Evolutionary conservation across 2,113 vertebrate genomes (phyloP).

Genomic region (Coregonus clupeaformis): DNA sequence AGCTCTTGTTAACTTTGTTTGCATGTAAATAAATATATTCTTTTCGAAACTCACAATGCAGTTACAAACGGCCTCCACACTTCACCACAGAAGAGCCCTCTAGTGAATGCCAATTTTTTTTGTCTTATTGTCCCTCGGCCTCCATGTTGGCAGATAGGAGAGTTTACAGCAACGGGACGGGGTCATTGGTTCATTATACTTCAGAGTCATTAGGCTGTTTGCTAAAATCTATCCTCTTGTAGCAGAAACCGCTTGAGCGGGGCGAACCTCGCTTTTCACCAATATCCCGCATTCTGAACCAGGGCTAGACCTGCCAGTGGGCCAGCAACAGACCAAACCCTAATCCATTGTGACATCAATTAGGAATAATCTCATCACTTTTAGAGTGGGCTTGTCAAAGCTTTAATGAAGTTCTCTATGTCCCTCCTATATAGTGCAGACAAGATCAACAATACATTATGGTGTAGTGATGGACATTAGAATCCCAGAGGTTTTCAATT

Average conservation of each 20-base stretch:
- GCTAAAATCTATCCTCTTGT: slow-evolving; percentile 81
- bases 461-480: slow-evolving; percentile 80
- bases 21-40: slow-evolving; percentile 46
- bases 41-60: slow-evolving; percentile 35
- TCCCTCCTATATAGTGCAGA: slow-evolving; percentile 66
- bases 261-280: slow-evolving; percentile 80
- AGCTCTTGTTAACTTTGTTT: slow-evolving; percentile 46
- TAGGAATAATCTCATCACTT: slow-evolving; percentile 94
- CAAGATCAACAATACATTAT: slow-evolving; percentile 80
- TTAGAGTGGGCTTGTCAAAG: slow-evolving; percentile 87
- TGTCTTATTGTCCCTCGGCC: slow-evolving; percentile 27
- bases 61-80: slow-evolving; percentile 38
- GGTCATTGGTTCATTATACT: slow-evolving; percentile 87
- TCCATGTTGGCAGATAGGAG: slow-evolving; percentile 54
- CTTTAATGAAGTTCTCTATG: slow-evolving; percentile 88
- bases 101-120: slow-evolving; percentile 40
- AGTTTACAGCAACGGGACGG: slow-evolving; percentile 79
- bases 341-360: slow-evolving; percentile 94
- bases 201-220: slow-evolving; percentile 81
- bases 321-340: slow-evolving; percentile 81
- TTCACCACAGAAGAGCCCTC: slow-evolving; percentile 17
- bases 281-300: slow-evolving; percentile 81
- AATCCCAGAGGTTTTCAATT: slow-evolving; percentile 35
- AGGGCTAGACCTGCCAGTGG: slow-evolving; percentile 85
- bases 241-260: slow-evolving; percentile 77